Evolutionary conservation across 2,888 invertebrate genomes (phyloP).

Genomic region (Apamea monoglypha): DNA sequence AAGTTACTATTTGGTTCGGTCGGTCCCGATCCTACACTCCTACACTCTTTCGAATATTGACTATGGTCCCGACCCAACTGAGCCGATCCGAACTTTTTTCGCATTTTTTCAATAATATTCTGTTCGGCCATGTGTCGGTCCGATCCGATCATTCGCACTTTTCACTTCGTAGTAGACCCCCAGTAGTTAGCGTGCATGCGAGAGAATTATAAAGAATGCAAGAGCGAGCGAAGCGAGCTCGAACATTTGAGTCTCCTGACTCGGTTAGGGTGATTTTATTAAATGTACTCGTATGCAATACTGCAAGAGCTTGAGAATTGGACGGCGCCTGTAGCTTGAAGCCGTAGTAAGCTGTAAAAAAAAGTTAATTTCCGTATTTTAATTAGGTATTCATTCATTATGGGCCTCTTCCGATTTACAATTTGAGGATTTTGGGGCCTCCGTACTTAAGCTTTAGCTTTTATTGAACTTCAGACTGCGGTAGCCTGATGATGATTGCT

Average conservation of each 20-base stretch:
- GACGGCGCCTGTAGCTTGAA: not conserved
- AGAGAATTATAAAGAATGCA: not conserved
- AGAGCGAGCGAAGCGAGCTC: not conserved
- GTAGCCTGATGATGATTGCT: not conserved
- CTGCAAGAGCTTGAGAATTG: not conserved
- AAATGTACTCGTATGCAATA: no score
- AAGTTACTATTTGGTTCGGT: no score
- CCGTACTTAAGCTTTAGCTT: not conserved
- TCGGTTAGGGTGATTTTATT: no score
- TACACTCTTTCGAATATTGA: no score
- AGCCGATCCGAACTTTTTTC: no score
- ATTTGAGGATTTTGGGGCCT: not conserved
- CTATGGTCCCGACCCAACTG: no score
- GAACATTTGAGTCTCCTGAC: not conserved
- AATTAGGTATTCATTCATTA: not conserved
- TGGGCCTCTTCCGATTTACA: not conserved
- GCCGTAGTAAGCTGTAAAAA: no score
- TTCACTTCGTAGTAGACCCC: no score
- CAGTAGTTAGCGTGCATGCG: not conserved
- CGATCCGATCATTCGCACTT: no score
- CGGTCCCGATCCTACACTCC: no score
- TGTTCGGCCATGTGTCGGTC: no score
- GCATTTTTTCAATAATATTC: no score
- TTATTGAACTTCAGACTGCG: not conserved
- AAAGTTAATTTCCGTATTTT: not conserved